Evolutionary conservation across 2,797 vertebrate species (phyloP).

Genomic region (Erethizon dorsatum): DNA sequence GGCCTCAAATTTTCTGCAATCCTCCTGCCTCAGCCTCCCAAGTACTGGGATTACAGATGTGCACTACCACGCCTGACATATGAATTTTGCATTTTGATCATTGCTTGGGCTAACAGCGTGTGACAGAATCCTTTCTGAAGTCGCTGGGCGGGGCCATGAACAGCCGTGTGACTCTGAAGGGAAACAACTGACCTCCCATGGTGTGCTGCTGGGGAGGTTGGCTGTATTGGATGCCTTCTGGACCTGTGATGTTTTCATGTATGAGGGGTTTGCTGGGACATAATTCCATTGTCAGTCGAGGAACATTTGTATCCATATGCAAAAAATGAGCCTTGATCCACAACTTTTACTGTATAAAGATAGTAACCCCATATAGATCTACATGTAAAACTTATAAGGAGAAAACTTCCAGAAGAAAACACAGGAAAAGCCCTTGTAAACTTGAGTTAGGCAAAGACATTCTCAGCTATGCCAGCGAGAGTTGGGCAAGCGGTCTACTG

Average conservation of each 20-base stretch:
- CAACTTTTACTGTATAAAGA: neutral
- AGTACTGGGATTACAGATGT: neutral
- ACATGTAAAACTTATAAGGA: neutral
- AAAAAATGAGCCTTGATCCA: neutral
- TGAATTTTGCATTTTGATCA: neutral
- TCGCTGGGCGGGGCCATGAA: too few species aligned
- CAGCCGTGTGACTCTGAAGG: neutral
- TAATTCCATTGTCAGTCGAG: neutral
- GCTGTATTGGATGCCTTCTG: neutral
- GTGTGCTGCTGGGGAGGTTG: too few species aligned
- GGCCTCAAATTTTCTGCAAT: neutral
- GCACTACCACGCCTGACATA: neutral
- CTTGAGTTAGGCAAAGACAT: neutral
- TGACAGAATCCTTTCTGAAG: rapidly evolving
- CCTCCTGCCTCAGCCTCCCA: neutral
- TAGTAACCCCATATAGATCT: neutral
- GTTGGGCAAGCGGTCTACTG: neutral
- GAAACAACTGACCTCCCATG: neutral
- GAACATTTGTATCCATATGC: neutral
- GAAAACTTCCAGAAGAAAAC: neutral
- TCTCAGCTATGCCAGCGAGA: neutral
- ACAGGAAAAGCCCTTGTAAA: neutral
- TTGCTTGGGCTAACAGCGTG: neutral
- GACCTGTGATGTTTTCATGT: neutral
- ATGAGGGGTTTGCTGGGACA: neutral